Conservation (phyloP, 2,113 vertebrate species). For the Brachyhypopomus gauderio region DNA sequence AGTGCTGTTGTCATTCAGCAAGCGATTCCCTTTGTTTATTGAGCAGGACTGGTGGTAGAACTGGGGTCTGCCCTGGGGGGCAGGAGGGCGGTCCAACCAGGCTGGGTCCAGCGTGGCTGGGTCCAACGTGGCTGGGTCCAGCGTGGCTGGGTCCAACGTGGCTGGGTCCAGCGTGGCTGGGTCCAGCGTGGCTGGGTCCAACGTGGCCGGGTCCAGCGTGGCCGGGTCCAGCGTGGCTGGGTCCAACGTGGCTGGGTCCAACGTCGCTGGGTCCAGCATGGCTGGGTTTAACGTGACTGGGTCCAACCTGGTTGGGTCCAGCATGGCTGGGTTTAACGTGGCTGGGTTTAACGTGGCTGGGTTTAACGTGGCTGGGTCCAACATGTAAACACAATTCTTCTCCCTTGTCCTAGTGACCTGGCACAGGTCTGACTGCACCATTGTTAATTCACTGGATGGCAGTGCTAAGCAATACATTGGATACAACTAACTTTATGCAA, state of each 20-base stretch:
- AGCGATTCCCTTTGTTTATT: conserved; percentile 52
- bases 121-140: no score
- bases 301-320: no score
- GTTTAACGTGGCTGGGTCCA: no score
- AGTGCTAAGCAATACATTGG: not conserved
- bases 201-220: not conserved
- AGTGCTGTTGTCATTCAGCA: conserved; percentile 53
- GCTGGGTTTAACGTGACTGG: no score
- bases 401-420: not conserved
- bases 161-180: no score
- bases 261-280: not conserved
- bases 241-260: no score
- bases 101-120: not conserved
- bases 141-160: no score
- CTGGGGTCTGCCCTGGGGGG: conserved; percentile 27
- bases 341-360: no score
- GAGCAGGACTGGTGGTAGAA: conserved; percentile 56
- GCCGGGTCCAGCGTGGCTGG: no score
- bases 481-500: not conserved
- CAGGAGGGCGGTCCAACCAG: not conserved
- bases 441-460: not conserved
- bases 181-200: no score
- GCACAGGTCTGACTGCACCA: no score
- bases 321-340: not conserved
- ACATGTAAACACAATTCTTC: not conserved